Evolutionary conservation across 2,888 invertebrate genomes (phyloP).

Genomic region (Erpobdella octoculata): DNA sequence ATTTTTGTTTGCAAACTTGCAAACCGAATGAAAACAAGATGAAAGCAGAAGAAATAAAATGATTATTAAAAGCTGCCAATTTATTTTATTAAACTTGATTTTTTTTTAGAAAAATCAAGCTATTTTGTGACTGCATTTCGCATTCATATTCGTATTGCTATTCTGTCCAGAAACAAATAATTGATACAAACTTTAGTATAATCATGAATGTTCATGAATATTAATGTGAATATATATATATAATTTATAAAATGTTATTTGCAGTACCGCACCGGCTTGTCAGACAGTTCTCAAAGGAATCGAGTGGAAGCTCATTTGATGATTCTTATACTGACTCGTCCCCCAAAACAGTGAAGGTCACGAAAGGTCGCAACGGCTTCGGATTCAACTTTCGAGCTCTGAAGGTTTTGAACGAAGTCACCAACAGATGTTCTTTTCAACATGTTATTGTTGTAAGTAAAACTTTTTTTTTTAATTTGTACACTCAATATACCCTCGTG

Average conservation of each 20-base stretch:
- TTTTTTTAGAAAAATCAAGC: too few species aligned
- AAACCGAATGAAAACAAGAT: too few species aligned
- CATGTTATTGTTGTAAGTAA: constrained; percentile 77
- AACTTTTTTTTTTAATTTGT: background rate
- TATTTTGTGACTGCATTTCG: background rate
- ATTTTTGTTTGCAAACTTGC: too few species aligned
- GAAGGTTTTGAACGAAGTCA: constrained; percentile 90
- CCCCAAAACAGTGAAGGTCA: constrained; percentile 77
- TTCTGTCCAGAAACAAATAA: too few species aligned
- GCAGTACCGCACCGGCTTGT: background rate
- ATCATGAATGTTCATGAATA: too few species aligned
- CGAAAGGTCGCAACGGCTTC: constrained; percentile 86
- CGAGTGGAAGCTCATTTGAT: constrained; percentile 82
- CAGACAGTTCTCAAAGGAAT: constrained; percentile 65
- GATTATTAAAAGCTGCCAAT: too few species aligned
- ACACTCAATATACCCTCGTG: too few species aligned
- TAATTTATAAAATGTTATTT: background rate
- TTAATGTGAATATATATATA: too few species aligned
- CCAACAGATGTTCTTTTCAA: constrained; percentile 96
- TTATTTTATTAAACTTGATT: too few species aligned
- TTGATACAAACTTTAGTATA: too few species aligned
- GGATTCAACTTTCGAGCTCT: constrained; percentile 97
- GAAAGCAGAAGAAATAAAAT: too few species aligned
- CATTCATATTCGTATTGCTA: background rate
- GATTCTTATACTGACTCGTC: constrained; percentile 69